phyloP scores from a whole-genome alignment of 2,113 vertebrate species.

The Corydoras sp. region DNA sequence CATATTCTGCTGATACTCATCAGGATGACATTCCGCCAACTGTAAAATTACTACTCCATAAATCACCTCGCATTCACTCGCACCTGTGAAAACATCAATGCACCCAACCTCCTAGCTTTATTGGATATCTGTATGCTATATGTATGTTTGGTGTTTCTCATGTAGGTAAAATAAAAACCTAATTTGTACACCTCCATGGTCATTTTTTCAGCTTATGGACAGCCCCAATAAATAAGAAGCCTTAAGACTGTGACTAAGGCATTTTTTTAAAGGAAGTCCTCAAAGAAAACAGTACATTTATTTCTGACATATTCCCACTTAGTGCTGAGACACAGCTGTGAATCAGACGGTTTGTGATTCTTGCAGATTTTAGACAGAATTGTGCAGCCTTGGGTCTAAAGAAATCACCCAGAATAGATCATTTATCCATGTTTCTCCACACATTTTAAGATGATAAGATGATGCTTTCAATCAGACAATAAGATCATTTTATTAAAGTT shows the following conservation, averaged over 20 bases:
- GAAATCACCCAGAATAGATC: neutral
- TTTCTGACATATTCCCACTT: neutral
- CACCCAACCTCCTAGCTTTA: neutral
- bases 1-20: conserved; percentile 44
- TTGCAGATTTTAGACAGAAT: conserved; percentile 1
- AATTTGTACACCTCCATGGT: conserved; percentile 5
- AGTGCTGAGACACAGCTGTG: neutral
- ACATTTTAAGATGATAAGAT: too few species aligned
- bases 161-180: conserved; percentile 16
- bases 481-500: too few species aligned
- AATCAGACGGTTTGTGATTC: neutral
- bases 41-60: conserved; percentile 41
- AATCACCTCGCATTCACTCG: conserved; percentile 28
- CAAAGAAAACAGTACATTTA: conserved; percentile 6
- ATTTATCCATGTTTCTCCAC: neutral
- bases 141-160: conserved; percentile 8
- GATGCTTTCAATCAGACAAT: too few species aligned
- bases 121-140: too few species aligned
- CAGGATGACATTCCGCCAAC: conserved; percentile 34
- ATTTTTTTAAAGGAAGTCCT: neutral
- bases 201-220: neutral
- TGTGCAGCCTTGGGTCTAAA: neutral
- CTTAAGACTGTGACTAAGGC: neutral
- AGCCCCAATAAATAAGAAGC: neutral
- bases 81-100: too few species aligned